Evolutionary conservation across 2,113 vertebrate genomes (phyloP), one percentile per base, ranked within the genome.

Genomic region (Lophius piscatorius): DNA sequence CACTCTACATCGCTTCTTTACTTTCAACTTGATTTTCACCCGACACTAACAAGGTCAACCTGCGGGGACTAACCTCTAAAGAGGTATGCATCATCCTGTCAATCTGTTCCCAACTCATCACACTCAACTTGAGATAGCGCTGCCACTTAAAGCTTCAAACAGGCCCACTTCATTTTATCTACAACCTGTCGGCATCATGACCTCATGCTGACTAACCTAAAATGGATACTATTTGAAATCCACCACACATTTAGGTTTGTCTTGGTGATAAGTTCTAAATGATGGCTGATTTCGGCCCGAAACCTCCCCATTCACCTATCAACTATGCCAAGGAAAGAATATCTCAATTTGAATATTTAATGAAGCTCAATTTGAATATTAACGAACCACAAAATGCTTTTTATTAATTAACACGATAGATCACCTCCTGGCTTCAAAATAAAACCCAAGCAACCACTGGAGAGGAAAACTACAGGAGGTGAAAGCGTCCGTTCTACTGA

Each of bases 111-210:
- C 70, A 60, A 70, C 75, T 78, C 74, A 56, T 59, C 40, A 63
- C 54, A 47, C 63, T 50, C 58, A 69, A 57, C 80, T 77, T 49
- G 36, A 78, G 83, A 87, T 87, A 87, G 62, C 72, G 48, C 42
- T 26, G 52, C 51, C 62, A 66, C 76, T 81, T 76, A 58, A 85
- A 63, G 64, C 78, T 82, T 86, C 80, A 83, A 65, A 75, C 63
- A 75, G 78, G 46, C 50, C 63, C 72, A 85, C 85, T 87, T 82
- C 45, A 70, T 41, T 74, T 78, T 85, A 88, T 87, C 88, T 70
- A 65, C 55, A 70, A 76, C 82, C 81, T 85, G 77, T 83, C 82
- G 12, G 49, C 79, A 73, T 80, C 50, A 48, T 64, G 68, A 66
- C 69, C 68, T 54, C 63, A 42, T 14, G 35, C n/a, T 12, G 51